Base-by-base conservation (phyloP, 2,888 invertebrate species). In the Acleris holmiana region DNA sequence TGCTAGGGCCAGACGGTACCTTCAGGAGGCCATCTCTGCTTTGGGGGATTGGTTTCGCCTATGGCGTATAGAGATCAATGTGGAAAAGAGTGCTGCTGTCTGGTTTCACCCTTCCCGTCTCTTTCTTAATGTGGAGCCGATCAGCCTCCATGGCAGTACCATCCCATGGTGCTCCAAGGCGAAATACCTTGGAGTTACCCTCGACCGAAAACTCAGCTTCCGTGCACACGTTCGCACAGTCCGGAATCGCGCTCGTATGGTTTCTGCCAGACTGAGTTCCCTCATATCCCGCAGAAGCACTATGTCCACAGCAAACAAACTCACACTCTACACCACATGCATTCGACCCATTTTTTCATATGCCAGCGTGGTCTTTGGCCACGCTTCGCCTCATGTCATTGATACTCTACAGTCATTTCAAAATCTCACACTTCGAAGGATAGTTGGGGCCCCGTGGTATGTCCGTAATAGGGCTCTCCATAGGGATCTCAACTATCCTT, bases 291-390 rank as follows among this genome's bases (percentile, higher is more conserved):
- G n/a, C n/a, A n/a, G n/a, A n/a, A n/a, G n/a, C n/a, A n/a, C n/a
- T n/a, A n/a, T n/a, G 10, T 48, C 40, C 0, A 1, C 3, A 1
- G 17, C 5, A 0, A 58, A 48, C n/a, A 58, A 58, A n/a, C 19
- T 49, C 1, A 35, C 35, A 1, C 40, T 58, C 0, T 58, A 48
- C 21, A 21, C 2, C 2, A 4, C 17, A 1, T 49, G 35, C 21
- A 21, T 58, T 1, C 18, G 57, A 1, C 57, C 57, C n/a, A 40
- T 48, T 5, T 7, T 58, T 2, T 21, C 57, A 3, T 58, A 58
- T n/a, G 29, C 48, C 10, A 8, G 48, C 7, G n/a, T 10, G 1
- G 48, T 40, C 1, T 58, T 58, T 3, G 18, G n/a, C 6, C 48
- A 48, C 35, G n/a, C n/a, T n/a, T n/a, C n/a, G n/a, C n/a, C n/a